Conservation (phyloP, 1,140 invertebrate genomes). For the Cotesia chilonis region DNA sequence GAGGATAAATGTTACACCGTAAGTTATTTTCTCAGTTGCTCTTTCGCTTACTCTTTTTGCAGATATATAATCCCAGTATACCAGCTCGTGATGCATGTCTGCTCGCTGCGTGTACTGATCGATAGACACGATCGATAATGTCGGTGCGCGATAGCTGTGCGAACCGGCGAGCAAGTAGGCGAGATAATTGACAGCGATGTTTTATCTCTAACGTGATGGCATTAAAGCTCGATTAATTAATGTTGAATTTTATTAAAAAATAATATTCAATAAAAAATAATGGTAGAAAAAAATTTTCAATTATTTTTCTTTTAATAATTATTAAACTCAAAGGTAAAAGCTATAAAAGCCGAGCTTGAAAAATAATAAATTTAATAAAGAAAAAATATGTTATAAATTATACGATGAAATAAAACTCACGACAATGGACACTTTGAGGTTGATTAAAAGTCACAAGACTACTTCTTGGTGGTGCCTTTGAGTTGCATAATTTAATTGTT, state of each 20-base stretch:
- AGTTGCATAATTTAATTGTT: constrained; percentile 26
- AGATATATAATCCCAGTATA: background rate
- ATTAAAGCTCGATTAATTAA: constrained; percentile 11
- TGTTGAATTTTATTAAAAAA: background rate
- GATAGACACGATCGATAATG: constrained; percentile 21
- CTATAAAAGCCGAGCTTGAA: no score
- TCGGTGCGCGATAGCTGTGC: constrained; percentile 13
- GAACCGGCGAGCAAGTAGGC: background rate
- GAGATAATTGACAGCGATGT: constrained; percentile 27
- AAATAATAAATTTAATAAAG: background rate
- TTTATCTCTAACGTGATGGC: constrained; percentile 6
- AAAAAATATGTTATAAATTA: background rate
- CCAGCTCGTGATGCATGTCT: background rate
- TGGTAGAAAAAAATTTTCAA: no score
- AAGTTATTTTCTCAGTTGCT: background rate
- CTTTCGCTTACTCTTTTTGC: background rate
- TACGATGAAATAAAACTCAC: constrained; percentile 14
- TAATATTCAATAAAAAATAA: no score
- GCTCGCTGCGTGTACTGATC: background rate
- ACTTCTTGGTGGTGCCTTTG: constrained; percentile 12
- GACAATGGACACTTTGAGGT: constrained; percentile 21
- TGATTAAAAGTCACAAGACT: constrained; percentile 21
- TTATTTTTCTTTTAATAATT: no score
- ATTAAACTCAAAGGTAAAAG: no score
- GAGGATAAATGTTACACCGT: constrained; percentile 3